phyloP scores from a whole-genome alignment of 2,888 invertebrate genomes.

The Atrina japonica region DNA sequence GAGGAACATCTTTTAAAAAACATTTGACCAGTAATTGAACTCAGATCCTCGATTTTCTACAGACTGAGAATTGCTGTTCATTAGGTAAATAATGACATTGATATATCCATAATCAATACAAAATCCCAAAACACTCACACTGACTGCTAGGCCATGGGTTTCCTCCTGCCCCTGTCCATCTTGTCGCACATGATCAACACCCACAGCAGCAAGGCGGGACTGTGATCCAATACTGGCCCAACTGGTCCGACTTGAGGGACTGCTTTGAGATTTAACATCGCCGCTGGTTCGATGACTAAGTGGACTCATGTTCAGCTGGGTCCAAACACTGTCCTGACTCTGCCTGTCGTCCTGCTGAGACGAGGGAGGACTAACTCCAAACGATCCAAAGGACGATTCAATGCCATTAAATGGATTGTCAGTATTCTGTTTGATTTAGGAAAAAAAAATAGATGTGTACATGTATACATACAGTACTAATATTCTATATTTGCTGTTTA shows the following conservation, averaged over 20 bases:
- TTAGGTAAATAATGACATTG: too few relatives aligned
- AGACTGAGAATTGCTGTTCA: too few relatives aligned
- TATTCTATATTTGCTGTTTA: too few relatives aligned
- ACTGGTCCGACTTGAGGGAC: not conserved
- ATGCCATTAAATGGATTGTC: constrained; percentile 57
- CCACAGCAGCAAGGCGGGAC: not conserved
- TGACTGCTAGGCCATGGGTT: too few relatives aligned
- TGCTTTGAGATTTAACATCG: constrained; percentile 5
- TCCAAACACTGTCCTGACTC: not conserved
- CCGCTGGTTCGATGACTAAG: constrained; percentile 11
- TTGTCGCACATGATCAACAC: not conserved
- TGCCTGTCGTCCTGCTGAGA: not conserved
- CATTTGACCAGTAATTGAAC: too few relatives aligned
- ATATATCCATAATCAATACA: too few relatives aligned
- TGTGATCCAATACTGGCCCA: not conserved
- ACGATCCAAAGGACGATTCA: constrained; percentile 62
- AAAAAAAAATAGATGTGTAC: too few relatives aligned
- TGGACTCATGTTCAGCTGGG: constrained; percentile 18
- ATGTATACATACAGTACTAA: too few relatives aligned
- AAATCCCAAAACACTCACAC: too few relatives aligned
- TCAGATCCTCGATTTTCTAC: too few relatives aligned
- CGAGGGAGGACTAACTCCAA: constrained; percentile 50
- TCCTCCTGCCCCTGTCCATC: not conserved
- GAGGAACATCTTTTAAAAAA: too few relatives aligned
- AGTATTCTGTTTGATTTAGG: too few relatives aligned